Percentiles rank a stretch among this genome's conserved stretches.
Evolutionary conservation across 2,888 invertebrate genomes (phyloP).

Genomic region (Andrena trimmerana): DNA sequence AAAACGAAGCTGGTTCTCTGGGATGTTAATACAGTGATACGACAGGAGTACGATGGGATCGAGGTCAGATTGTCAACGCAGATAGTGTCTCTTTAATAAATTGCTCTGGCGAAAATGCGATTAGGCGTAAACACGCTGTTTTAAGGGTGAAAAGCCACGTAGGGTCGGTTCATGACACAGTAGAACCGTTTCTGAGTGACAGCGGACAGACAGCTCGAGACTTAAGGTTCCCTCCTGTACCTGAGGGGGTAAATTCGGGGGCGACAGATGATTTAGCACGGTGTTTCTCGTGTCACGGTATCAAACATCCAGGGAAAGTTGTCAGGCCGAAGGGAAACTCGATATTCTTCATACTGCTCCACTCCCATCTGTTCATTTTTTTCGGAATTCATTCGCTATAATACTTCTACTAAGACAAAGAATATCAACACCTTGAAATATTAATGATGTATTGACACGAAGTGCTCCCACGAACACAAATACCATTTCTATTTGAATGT

Average conservation of each 20-base stretch:
- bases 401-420: neutral
- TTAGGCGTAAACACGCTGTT: conserved; percentile 79
- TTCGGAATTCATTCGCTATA: neutral
- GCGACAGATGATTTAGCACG: conserved; percentile 81
- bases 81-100: conserved; percentile 74
- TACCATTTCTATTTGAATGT: neutral
- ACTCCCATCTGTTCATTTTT: neutral
- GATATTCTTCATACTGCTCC: conserved; percentile 25
- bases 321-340: conserved; percentile 31
- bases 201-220: conserved; percentile 78
- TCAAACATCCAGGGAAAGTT: conserved; percentile 62
- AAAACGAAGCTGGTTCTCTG: neutral
- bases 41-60: neutral
- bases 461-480: neutral
- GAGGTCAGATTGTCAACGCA: conserved; percentile 36
- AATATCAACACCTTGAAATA: neutral
- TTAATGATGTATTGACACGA: neutral
- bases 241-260: conserved; percentile 67
- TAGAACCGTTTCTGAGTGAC: conserved; percentile 76
- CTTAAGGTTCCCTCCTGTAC: conserved; percentile 74
- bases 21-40: neutral
- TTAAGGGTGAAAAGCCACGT: conserved; percentile 65
- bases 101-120: conserved; percentile 75
- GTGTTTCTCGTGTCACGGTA: conserved; percentile 78
- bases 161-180: conserved; percentile 69